These are phyloP conservation scores for Drosophila picticornis DNA, from an alignment of 2,888 invertebrate genomes.

Conservation along the genomic window DNA sequence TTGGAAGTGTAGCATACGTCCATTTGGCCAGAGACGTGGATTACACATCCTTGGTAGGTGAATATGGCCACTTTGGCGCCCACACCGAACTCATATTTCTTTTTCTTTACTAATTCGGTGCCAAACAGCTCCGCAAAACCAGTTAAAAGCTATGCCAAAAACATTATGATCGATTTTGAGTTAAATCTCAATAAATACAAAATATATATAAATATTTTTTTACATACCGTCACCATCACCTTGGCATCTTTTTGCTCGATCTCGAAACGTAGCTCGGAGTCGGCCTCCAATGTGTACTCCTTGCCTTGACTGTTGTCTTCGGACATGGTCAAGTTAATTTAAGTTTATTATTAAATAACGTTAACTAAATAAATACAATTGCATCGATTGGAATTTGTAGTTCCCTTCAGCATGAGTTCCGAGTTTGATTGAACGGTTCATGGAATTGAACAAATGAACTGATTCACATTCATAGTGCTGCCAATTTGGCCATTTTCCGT, in stretches of 20 bases:
- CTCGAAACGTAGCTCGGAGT: constrained; percentile 97
- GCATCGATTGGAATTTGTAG: neutral
- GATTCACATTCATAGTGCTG: no score
- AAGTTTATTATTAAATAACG: neutral
- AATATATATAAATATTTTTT: neutral
- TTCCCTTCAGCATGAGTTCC: neutral
- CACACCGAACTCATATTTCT: constrained; percentile 94
- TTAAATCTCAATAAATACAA: neutral
- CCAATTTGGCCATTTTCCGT: neutral
- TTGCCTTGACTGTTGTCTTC: constrained; percentile 69
- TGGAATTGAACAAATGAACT: constrained; percentile 1
- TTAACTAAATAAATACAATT: constrained; percentile 5
- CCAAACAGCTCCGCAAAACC: constrained; percentile 99
- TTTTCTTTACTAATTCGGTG: constrained; percentile 96
- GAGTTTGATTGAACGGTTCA: neutral
- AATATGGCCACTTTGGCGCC: constrained; percentile 98
- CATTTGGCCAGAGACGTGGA: constrained; percentile 94
- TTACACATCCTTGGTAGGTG: constrained; percentile 97
- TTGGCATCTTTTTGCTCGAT: constrained; percentile 95
- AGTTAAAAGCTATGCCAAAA: constrained; percentile 89
- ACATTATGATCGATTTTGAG: neutral
- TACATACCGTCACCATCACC: constrained; percentile 90
- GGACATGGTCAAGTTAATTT: constrained; percentile 53
- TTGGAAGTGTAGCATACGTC: constrained; percentile 98
- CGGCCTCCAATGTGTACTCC: constrained; percentile 94